phyloP scores from a whole-genome alignment of 2,797 vertebrate species.

The Acestrorhynchus altus region DNA sequence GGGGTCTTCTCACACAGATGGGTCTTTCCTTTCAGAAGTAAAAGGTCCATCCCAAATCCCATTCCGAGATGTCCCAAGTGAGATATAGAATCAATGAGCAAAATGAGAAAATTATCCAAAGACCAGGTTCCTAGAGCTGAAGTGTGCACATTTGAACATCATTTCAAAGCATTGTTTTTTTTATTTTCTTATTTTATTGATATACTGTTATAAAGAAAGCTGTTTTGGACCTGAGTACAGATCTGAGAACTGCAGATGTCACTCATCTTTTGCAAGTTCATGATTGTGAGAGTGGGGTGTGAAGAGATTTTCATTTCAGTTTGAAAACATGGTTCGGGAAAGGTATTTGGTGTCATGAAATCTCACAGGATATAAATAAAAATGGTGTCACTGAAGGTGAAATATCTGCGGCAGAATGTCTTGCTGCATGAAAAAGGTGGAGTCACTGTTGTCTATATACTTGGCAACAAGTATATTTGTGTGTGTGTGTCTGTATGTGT shows the following conservation, averaged over 20 bases:
- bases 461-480: not conserved
- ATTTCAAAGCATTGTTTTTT: too few species aligned
- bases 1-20: slow-evolving; percentile 49
- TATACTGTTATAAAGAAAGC: too few species aligned
- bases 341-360: not conserved
- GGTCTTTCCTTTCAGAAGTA: slow-evolving; percentile 46
- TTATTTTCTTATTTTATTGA: too few species aligned
- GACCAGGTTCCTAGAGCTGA: too few species aligned
- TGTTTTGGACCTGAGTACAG: too few species aligned
- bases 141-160: too few species aligned
- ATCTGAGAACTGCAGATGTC: too few species aligned
- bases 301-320: not conserved
- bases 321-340: not conserved
- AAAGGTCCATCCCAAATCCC: slow-evolving; percentile 41
- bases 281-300: too few species aligned
- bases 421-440: too few species aligned
- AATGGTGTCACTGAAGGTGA: not conserved
- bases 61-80: slow-evolving; percentile 24
- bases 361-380: not conserved
- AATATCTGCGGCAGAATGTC: not conserved
- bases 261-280: too few species aligned
- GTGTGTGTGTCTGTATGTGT: too few species aligned
- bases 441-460: too few species aligned
- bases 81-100: slow-evolving; percentile 50
- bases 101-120: not conserved